Conservation (phyloP, 2,113 vertebrate genomes). For the Notarius quadriscutis region DNA sequence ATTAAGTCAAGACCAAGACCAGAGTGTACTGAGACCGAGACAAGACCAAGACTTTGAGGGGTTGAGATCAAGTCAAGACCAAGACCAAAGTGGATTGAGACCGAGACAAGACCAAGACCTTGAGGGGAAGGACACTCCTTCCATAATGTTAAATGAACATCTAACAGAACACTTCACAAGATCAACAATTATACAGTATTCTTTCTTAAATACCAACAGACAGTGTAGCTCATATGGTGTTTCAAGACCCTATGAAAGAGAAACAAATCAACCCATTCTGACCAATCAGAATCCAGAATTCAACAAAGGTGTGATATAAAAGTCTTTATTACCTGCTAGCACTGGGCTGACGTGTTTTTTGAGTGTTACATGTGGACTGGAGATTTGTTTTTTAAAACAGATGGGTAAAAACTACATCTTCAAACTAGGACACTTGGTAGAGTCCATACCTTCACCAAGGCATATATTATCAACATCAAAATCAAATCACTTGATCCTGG, state of each 20-base stretch:
- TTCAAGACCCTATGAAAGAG: too few relatives aligned
- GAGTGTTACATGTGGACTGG: background rate
- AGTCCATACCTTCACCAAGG: too few relatives aligned
- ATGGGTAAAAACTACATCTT: background rate
- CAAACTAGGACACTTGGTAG: background rate
- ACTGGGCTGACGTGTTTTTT: background rate
- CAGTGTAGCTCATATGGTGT: too few relatives aligned
- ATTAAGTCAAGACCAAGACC: too few relatives aligned
- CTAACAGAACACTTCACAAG: background rate
- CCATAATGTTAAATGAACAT: background rate
- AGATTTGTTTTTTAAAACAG: background rate
- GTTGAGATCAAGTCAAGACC: too few relatives aligned
- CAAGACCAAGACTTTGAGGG: too few relatives aligned
- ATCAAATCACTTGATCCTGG: too few relatives aligned
- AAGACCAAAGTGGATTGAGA: too few relatives aligned
- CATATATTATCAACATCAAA: too few relatives aligned
- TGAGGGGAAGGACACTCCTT: background rate
- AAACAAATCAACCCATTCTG: background rate
- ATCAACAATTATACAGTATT: background rate
- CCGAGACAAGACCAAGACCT: too few relatives aligned
- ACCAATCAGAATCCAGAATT: conserved; percentile 1
- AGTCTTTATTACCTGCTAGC: background rate
- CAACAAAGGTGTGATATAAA: too few relatives aligned
- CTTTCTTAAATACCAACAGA: background rate
- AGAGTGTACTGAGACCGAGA: too few relatives aligned